Conservation (phyloP, 2,797 vertebrate species). For the Stomatorhinus walkeri region DNA sequence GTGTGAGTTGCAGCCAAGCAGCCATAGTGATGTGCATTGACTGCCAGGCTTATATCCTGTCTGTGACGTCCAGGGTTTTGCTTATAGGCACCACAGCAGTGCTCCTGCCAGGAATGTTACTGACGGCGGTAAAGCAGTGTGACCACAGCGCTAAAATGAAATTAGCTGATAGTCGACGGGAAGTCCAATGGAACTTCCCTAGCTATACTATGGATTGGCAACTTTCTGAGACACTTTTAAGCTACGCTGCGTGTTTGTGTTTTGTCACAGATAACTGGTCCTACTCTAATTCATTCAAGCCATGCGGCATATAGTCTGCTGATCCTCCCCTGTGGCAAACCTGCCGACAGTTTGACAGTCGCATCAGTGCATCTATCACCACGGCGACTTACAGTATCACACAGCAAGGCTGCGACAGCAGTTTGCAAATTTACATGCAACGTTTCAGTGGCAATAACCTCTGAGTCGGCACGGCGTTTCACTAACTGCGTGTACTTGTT, state of each 20-base stretch:
- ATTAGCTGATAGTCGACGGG: not conserved
- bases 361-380: not conserved
- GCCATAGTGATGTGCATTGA: not conserved
- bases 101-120: too few species aligned
- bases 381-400: not conserved
- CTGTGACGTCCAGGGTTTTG: not conserved
- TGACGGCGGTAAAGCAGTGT: not conserved
- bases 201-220: not conserved
- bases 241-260: not conserved
- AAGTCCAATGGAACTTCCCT: not conserved
- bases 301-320: not conserved
- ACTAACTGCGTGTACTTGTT: not conserved
- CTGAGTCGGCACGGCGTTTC: too few species aligned
- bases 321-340: not conserved
- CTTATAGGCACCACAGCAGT: not conserved
- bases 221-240: not conserved
- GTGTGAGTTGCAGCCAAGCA: not conserved
- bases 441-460: not conserved
- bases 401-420: not conserved
- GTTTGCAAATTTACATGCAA: not conserved
- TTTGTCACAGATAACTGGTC: not conserved
- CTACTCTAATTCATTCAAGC: not conserved
- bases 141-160: not conserved
- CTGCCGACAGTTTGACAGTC: not conserved
- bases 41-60: not conserved